Evolutionary conservation across 92 coral and sea anemone genomes (phyloP), one percentile per base, ranked within the genome.

Genomic region (Epizoanthus rinbou): DNA sequence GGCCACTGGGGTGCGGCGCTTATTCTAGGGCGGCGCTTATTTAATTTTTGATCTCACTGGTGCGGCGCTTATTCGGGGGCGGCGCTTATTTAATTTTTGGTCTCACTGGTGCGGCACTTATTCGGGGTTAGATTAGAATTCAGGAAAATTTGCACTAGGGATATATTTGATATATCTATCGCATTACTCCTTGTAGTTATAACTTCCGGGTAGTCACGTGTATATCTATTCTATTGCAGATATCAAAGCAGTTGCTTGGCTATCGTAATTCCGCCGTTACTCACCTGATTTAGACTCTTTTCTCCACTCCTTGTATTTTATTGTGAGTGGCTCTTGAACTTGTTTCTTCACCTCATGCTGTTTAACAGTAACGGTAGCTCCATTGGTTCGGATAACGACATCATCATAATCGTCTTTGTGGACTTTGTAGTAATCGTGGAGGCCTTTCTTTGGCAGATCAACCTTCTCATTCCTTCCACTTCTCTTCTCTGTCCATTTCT

Each of bases 341-440:
- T 59, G 78, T 17, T 65, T 85, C 50, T 50, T 68, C 0, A 56
- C 80, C 17, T 76, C 84, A 50, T 57, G 62, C 74, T 57, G 64
- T 52, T 85, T 85, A 17, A 85, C 84, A 24, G 83, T 37, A 22
- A 37, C 17, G 6, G 88, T 21, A 33, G 76, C 35, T 64, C 88
- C 88, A 85, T 80, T 74, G 33, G 88, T 85, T 56, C 88, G 74
- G 22, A 85, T 76, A 63, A n/a, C 50, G 24, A 73, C 84, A 8
- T 64, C 87, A 1, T 84, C 82, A 18, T 56, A 80, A 11, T 74
- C 68, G 22, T 53, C 88, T 75, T 76, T 85, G 53, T 76, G 69
- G 39, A 85, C 76, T 66, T 76, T 88, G 76, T 67, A 69, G n/a
- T 58, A 41, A 35, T 69, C 91, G 17, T 53, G 45, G 21, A 87